Evolutionary conservation across 1,140 invertebrate genomes (phyloP), one percentile per base, ranked within the genome.

Genomic region (Trichonephila inaurata): DNA sequence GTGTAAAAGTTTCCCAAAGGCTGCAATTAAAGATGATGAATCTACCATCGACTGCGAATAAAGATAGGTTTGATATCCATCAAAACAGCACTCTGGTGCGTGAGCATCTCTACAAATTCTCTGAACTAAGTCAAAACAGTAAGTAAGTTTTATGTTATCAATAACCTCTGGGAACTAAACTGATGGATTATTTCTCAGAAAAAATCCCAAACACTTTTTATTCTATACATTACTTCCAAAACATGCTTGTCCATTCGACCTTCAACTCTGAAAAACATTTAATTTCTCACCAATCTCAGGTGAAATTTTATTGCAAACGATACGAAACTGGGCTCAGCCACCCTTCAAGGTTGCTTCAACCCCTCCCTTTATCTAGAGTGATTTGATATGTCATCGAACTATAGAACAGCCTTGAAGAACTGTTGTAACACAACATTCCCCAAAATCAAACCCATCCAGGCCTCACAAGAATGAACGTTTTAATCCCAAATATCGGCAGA

Each of bases 311-410:
- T 58, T 28, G 40, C 82, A 60, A 83, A 83, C 44, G 82, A 58
- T 58, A 21, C 24, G 72, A 77, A 77, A 77, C 19, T 77, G 12
- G 14, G 72, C 44, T 60, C 51, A 24, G 8, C 44, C 44, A 51
- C 51, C 82, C 51, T 83, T 60, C 28, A 83, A 83, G 82, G 82
- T 28, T 24, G 58, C 10, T 58, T 58, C 14, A 19, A 28, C 51
- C 82, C 40, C 40, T 24, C 40, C 51, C 21, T 19, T 60, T 83
- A 51, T 60, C 40, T n/a, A 21, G 2, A 58, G 82, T 58, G 82
- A 51, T 83, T 24, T 60, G 82, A 83, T 83, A 58, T 83, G 82
- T 83, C 82, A 83, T 83, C 82, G 82, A 83, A 83, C 82, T 83
- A 51, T 51, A 51, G 51, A 51, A 44, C 19, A 77, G 18, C 40